Evolutionary conservation across 2,797 vertebrate genomes (phyloP), one percentile per base, ranked within the genome.

Genomic region (Acanthopagrus latus): DNA sequence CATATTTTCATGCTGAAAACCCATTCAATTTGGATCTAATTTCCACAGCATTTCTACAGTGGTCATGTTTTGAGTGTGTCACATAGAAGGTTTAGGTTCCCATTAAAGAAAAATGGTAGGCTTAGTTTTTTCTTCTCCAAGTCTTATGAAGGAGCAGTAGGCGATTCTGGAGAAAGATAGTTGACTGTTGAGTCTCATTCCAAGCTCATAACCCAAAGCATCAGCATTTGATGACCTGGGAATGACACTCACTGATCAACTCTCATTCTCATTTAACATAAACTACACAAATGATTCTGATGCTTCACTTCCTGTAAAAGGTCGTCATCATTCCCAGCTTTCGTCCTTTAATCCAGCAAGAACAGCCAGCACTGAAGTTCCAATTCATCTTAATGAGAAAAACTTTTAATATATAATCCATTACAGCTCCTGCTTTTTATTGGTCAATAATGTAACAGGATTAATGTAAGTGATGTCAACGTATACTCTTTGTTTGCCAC

Each of bases 401-500:
- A 14, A 21, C 41, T 25, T 64, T 11, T 4, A 18, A 48, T 43
- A n/a, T 38, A 52, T 54, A 1, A 7, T 52, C 3, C 2, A 5
- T 60, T 48, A 38, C 33, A 72, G n/a, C 16, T 51, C 47, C 7
- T 41, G 18, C 20, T 48, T 17, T 72, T 48, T 27, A 54, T 71
- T 48, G 1, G 51, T 33, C 38, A 64, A 21, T 21, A 66, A 58
- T 74, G 16, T 44, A 8, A 59, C 7, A 55, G 51, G 8, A 43
- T 73, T 5, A 70, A 48, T 51, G 11, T 64, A 25, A 59, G 5
- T 74, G 41, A 64, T 12, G 1, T 52, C 7, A 13, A 38, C 7
- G 38, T 38, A 10, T 38, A 38, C 38, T 38, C 59, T 10, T 23
- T 47, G 17, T 72, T 64, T 78, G 5, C 21, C 21, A 50, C 29